Evolutionary conservation across 2,888 invertebrate species (phyloP).

Genomic region (Teinopalpus imperialis): DNA sequence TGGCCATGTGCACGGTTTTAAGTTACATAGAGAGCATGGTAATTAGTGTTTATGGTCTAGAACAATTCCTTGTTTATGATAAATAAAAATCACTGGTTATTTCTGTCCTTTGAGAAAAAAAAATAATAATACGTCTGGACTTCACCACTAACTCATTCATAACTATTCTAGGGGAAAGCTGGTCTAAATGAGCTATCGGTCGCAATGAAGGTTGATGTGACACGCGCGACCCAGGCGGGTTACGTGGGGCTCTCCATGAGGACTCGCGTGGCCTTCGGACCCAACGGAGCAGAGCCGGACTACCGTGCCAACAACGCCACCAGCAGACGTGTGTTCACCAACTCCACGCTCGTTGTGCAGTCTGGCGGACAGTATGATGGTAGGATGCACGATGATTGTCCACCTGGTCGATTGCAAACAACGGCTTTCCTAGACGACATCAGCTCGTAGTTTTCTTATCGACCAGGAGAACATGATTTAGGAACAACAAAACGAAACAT

Average conservation of each 20-base stretch:
- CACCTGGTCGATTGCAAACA: too few species aligned
- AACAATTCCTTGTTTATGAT: too few species aligned
- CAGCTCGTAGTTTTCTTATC: too few species aligned
- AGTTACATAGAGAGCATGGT: conserved; percentile 62
- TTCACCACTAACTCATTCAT: too few species aligned
- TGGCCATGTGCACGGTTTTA: conserved; percentile 93
- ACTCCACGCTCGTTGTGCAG: conserved; percentile 93
- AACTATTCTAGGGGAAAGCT: conserved; percentile 60
- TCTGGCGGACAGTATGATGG: conserved; percentile 97
- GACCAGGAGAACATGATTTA: too few species aligned
- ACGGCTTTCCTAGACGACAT: too few species aligned
- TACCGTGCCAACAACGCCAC: conserved; percentile 88
- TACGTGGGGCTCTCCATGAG: conserved; percentile 90
- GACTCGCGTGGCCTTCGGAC: conserved; percentile 93
- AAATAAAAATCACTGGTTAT: too few species aligned
- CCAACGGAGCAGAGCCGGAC: conserved; percentile 94
- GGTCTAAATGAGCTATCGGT: conserved; percentile 88
- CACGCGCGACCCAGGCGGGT: conserved; percentile 87
- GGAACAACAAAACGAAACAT: too few species aligned
- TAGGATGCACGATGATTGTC: conserved; percentile 52
- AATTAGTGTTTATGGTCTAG: too few species aligned
- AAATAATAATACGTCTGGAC: too few species aligned
- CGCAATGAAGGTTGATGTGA: conserved; percentile 86
- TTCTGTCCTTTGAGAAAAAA: too few species aligned
- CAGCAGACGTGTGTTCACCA: conserved; percentile 85